A percentile compares a stretch with the other conserved stretches of the same genome.
Conservation (phyloP, 2,888 invertebrate genomes). For the Tipula helvola region DNA sequence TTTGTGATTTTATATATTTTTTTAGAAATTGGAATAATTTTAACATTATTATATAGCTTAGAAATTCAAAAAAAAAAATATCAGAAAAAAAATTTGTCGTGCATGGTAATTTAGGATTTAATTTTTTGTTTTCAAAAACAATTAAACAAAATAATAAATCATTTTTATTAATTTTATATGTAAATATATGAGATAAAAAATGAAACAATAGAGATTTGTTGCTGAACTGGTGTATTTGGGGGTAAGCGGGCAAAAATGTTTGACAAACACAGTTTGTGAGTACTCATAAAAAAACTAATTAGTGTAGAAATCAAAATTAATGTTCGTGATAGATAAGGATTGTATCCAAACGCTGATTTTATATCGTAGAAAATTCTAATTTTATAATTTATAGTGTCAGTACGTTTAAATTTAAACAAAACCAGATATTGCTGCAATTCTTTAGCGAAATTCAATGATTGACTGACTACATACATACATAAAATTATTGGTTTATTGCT, state of each 20-base stretch:
- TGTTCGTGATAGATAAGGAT: not conserved
- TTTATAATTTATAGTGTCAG: too few species aligned
- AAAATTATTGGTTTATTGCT: not conserved
- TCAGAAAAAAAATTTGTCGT: not conserved
- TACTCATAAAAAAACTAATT: not conserved
- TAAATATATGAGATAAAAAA: not conserved
- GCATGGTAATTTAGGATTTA: not conserved
- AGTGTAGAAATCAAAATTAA: not conserved
- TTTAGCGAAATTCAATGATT: not conserved
- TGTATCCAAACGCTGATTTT: not conserved
- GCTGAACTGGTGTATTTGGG: not conserved
- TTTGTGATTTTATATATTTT: not conserved
- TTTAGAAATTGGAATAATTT: slow-evolving; percentile 4
- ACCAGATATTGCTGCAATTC: not conserved
- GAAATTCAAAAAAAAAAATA: not conserved
- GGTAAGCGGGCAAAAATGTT: not conserved
- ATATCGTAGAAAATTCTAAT: not conserved
- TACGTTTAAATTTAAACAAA: not conserved
- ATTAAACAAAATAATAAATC: not conserved
- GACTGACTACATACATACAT: not conserved
- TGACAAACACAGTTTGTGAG: not conserved
- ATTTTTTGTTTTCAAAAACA: not conserved
- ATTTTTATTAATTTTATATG: not conserved
- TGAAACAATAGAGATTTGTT: not conserved
- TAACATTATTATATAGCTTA: not conserved